Conservation (phyloP, 2,888 invertebrate species). For the Masnerella sp. region DNA sequence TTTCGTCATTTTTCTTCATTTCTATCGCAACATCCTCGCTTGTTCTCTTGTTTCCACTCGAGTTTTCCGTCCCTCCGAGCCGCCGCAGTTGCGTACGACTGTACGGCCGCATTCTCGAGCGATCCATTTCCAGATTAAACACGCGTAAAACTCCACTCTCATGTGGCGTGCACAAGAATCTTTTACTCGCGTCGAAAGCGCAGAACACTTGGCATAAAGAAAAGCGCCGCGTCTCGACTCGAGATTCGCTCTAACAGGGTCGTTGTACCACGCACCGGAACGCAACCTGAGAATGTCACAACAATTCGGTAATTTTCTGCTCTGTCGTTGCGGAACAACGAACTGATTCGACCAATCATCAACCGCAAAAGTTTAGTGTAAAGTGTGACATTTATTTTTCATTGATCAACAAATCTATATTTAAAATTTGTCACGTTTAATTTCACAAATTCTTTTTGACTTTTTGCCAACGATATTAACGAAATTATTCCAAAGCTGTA, state of each 20-base stretch:
- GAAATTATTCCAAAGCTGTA: too few species aligned
- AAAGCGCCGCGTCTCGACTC: constrained; percentile 48
- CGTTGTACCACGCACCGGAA: constrained; percentile 31
- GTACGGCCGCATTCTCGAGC: constrained; percentile 70
- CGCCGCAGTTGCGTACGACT: constrained; percentile 56
- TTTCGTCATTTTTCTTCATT: constrained; percentile 50
- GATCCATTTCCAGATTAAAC: constrained; percentile 77
- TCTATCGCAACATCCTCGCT: constrained; percentile 53
- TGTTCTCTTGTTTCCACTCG: constrained; percentile 61
- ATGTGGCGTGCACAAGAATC: constrained; percentile 66
- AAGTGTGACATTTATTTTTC: too few species aligned
- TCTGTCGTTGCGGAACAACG: background rate
- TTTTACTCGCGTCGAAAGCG: constrained; percentile 57
- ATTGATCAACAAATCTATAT: background rate
- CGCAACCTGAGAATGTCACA: constrained; percentile 20
- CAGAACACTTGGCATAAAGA: constrained; percentile 56
- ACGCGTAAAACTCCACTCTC: constrained; percentile 73
- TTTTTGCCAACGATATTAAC: too few species aligned
- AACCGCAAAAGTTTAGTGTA: background rate
- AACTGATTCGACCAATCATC: background rate
- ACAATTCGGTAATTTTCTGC: constrained; percentile 22
- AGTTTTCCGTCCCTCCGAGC: constrained; percentile 55
- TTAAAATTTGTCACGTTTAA: too few species aligned
- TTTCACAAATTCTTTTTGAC: too few species aligned
- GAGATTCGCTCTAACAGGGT: constrained; percentile 44